Evolutionary conservation across 2,888 invertebrate species (phyloP), one percentile per base, ranked within the genome.

Genomic region (Andrena flavipes): DNA sequence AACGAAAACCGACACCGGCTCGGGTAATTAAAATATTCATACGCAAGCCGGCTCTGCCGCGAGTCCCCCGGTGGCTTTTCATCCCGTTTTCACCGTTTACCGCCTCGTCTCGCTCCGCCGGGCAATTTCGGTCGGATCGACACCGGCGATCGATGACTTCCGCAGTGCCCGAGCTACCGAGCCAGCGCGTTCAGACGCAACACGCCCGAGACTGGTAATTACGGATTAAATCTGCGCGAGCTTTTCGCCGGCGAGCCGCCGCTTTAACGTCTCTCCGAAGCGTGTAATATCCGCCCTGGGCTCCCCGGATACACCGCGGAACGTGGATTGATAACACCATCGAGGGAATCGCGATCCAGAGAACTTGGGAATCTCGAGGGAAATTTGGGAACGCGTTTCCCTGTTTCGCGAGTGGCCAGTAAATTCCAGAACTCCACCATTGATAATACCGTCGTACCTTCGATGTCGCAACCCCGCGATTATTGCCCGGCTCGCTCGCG

Each of bases 21-120:
- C 48, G 20, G 63, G 71, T 75, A 87, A 87, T 87, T 86, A 87
- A 86, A 84, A 76, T 71, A 70, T 76, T 70, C 71, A 76, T 80
- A 62, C 48, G 68, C 60, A 33, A 63, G 56, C 26, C 42, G 4
- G 13, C 60, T 3, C 29, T n/a, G 51, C 23, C 54, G 5, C 8
- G 29, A 42, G 42, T 42, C 3, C 13, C 13, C 42, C 42, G 42
- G 1, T 42, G 4, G 42, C 4, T 16, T 42, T 42, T 42, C 42
- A 16, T 42, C 42, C 42, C 42, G 42, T 42, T 42, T 42, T 42
- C 42, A 42, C 42, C 42, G 42, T 42, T 42, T 42, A 42, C 42
- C 42, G 4, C 42, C 20, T 29, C 20, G 70, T 70, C 26, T 70
- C 70, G 59, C 59, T 60, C 20, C 4, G 29, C 20, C 42, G 23